These are phyloP conservation scores for Machimus atricapillus DNA, from an alignment of 2,888 invertebrate species.

Conservation along the genomic window DNA sequence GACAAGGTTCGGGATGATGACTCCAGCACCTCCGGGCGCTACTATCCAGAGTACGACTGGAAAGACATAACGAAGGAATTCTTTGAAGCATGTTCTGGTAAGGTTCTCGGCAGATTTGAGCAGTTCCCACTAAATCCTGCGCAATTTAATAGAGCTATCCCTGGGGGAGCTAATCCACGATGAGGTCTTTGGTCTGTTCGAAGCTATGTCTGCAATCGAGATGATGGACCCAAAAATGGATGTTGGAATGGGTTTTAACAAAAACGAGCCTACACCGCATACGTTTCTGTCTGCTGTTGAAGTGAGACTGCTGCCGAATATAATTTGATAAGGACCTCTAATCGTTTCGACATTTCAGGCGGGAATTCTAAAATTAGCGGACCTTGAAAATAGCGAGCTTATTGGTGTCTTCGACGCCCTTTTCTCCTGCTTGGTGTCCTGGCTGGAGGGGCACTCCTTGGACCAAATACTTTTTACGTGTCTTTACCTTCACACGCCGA, in stretches of 20 bases:
- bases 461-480: constrained; percentile 98
- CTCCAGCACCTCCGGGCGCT: constrained; percentile 36
- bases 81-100: constrained; percentile 69
- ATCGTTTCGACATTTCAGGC: constrained; percentile 65
- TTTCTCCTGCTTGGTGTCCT: constrained; percentile 92
- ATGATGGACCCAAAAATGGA: constrained; percentile 99
- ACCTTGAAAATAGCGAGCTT: constrained; percentile 78
- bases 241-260: constrained; percentile 95
- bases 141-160: constrained; percentile 69
- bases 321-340: not conserved
- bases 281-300: constrained; percentile 87
- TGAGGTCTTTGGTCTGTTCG: constrained; percentile 89
- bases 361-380: constrained; percentile 78
- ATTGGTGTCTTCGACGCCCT: constrained; percentile 95
- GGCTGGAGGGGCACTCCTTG: constrained; percentile 95
- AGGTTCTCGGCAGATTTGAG: not conserved
- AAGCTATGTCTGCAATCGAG: constrained; percentile 99
- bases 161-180: constrained; percentile 93
- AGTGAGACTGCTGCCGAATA: constrained; percentile 61
- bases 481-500: constrained; percentile 91
- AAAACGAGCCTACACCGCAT: constrained; percentile 82
- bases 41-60: constrained; percentile 59
- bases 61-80: constrained; percentile 66
- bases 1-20: constrained; percentile 22
- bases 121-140: not conserved